Base-by-base conservation (phyloP, 2,888 invertebrate species). In the Nomada lathburiana region DNA sequence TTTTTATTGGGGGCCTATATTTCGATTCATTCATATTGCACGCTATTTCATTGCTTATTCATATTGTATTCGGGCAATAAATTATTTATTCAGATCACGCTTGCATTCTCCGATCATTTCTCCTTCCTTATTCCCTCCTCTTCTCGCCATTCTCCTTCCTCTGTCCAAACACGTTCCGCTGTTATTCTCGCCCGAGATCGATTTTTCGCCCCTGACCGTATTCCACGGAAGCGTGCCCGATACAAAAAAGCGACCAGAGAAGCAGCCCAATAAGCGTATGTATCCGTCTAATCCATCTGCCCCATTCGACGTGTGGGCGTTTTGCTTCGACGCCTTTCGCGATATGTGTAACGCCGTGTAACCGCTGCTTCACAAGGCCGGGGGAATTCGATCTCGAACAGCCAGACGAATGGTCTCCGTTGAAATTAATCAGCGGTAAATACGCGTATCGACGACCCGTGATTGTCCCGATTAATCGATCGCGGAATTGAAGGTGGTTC, bases 261-360 rank as follows among this genome's bases (percentile, higher is more conserved):
- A 47, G 65, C 42, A 57, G 47, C 50, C 68, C 72, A 81, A 88
- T 79, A 80, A 86, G 80, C 80, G 83, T 84, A 75, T 77, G 82
- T 85, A 86, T 83, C 86, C 80, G 88, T 88, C 83, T 83, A 86
- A 88, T 87, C 71, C 80, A 80, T 86, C 82, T 80, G 81, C 57
- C 71, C 36, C 72, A 68, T 72, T 16, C 57, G 3, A 50, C 74
- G 80, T 80, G 88, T 88, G 78, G 88, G 86, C 85, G 79, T 68
- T 53, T 29, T 67, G 71, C 86, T 86, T 87, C 85, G 86, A 85
- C 87, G 88, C 88, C 86, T 88, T 88, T 77, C 80, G 76, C 80
- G 86, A 86, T 85, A 88, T 83, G 86, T 86, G 76, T 76, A 88
- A 88, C 86, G 86, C 70, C 83, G 69, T 88, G 88, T 88, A 88